Evolutionary conservation across 2,797 vertebrate species (phyloP), one percentile per base, ranked within the genome.

Genomic region (Lepidocolaptes lacrymiger): DNA sequence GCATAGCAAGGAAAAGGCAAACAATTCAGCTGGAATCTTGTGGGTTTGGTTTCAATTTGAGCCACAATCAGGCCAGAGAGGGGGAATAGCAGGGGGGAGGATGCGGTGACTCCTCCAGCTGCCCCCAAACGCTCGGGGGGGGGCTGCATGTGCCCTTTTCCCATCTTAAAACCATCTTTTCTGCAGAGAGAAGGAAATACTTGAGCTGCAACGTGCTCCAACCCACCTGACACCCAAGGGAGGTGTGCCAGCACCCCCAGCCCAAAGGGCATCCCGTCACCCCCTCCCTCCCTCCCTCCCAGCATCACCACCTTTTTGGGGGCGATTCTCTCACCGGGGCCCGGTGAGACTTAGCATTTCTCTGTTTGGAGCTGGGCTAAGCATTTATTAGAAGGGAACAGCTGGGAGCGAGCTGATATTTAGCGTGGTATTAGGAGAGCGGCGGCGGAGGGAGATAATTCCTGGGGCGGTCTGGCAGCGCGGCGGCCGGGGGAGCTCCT

Each of bases 371-470:
- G 59, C 62, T 0, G 2, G 69, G 69, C 27, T 77, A 49, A 90
- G 55, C 97, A 51, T 97, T 98, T 98, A 98, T 98, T 97, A 97
- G 98, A 97, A 94, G 93, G 91, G 97, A 98, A 95, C 98, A 98
- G 97, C 98, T 98, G 98, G 98, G 98, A 98, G 97, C 96, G 71
- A 97, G 96, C 97, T 98, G 98, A 98, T 98, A 98, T 98, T 98
- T 98, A 98, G 96, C 97, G 90, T 94, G 98, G 97, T 90, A 98
- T 98, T 98, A 98, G 97, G 95, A 96, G 85, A 97, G 93, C 93
- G 64, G 81, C 75, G 91, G 83, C 44, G 93, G 96, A 88, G 78
- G 97, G 85, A 96, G 98, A 97, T 98, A 97, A 98, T 85, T 95
- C 97, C 62, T 67, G 92, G 82, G 93, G 71, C 61, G 39, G 76